These are phyloP conservation scores for Troglohyphantes excavatus DNA, from an alignment of 2,888 invertebrate species.

Conservation along the genomic window DNA sequence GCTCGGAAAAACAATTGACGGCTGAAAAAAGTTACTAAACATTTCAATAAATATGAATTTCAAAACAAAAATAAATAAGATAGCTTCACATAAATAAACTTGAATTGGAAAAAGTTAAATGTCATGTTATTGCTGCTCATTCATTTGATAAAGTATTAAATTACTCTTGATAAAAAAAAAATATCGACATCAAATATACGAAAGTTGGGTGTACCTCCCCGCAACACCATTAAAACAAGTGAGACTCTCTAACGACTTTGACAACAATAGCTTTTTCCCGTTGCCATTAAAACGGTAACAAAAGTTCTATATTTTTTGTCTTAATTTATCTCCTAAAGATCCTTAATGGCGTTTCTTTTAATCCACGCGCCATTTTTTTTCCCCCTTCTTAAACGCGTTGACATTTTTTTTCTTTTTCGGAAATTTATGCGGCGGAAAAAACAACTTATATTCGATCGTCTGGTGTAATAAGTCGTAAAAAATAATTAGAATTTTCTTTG, in stretches of 20 bases:
- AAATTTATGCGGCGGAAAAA: conserved; percentile 9
- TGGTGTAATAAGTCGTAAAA: conserved; percentile 73
- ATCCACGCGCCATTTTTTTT: conserved; percentile 9
- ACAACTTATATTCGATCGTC: conserved; percentile 9
- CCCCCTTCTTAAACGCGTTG: not conserved
- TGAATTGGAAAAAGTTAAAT: too few relatives aligned
- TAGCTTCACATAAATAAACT: too few relatives aligned
- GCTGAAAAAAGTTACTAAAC: too few relatives aligned
- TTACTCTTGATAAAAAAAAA: too few relatives aligned
- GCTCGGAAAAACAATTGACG: too few relatives aligned
- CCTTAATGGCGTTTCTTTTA: conserved; percentile 49
- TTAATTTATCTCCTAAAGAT: not conserved
- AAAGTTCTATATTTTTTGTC: not conserved
- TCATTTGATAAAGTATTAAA: too few relatives aligned
- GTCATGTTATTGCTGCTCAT: too few relatives aligned
- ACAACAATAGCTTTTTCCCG: not conserved
- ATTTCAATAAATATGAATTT: too few relatives aligned
- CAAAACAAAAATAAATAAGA: too few relatives aligned
- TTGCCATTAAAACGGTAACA: not conserved
- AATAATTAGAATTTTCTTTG: conserved; percentile 72
- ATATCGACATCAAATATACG: not conserved
- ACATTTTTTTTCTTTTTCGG: conserved; percentile 17
- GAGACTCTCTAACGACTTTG: not conserved
- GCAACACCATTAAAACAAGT: not conserved
- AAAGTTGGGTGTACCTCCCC: not conserved